Evolutionary conservation across 1,140 invertebrate genomes (phyloP).

Genomic region (Choristoneura fumiferana): DNA sequence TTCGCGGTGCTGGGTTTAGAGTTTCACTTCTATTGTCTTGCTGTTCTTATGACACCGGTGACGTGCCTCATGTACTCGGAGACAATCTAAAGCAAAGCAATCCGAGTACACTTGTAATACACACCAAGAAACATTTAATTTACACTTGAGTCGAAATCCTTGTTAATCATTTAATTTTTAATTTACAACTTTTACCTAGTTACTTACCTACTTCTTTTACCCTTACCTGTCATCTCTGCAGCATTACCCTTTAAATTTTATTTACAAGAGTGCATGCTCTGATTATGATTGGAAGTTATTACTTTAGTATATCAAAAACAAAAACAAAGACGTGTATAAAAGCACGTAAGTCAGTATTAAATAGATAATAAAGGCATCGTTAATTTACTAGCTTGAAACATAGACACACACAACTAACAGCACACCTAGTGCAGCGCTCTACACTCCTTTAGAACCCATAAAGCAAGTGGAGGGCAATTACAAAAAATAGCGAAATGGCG

Average conservation of each 20-base stretch:
- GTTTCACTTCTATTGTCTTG: no score
- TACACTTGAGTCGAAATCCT: no score
- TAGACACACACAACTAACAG: not conserved
- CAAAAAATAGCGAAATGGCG: not conserved
- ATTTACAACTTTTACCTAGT: no score
- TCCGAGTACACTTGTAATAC: no score
- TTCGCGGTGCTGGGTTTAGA: no score
- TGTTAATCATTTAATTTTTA: no score
- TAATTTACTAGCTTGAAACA: no score
- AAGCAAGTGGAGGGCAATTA: not conserved
- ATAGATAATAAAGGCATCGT: no score
- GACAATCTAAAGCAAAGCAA: no score
- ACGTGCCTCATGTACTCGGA: no score
- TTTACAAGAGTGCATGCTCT: slow-evolving; percentile 4
- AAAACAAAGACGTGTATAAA: not conserved
- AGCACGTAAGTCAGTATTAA: not conserved
- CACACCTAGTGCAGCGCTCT: slow-evolving; percentile 6
- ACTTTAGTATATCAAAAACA: not conserved
- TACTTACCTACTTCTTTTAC: not conserved
- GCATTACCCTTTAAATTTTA: not conserved
- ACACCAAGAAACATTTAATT: no score
- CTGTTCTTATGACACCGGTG: no score
- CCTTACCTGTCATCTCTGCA: not conserved
- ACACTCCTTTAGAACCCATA: slow-evolving; percentile 14
- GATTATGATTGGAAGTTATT: not conserved